A percentile compares a stretch with the other conserved stretches of the same genome.
These are phyloP conservation scores for Lacerta viridis DNA, from an alignment of 2,797 vertebrate species.

Conservation along the genomic window DNA sequence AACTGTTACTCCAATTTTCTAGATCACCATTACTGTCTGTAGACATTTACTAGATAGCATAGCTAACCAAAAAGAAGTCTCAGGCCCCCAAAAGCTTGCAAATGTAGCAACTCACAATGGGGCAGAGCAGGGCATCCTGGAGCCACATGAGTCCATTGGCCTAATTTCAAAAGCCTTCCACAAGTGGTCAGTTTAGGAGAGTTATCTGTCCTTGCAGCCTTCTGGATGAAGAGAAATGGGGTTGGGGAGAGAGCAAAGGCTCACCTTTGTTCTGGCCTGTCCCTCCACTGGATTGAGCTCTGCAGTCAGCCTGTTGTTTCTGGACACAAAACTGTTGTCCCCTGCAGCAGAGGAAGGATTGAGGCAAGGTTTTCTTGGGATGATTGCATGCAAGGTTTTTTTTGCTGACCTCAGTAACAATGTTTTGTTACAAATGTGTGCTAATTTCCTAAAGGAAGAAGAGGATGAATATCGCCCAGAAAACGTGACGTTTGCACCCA, in stretches of 20 bases:
- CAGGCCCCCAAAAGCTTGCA: background rate
- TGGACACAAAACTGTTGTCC: too few species aligned
- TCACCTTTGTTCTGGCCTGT: too few species aligned
- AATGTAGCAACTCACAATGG: background rate
- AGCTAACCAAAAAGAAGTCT: background rate
- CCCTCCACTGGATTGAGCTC: too few species aligned
- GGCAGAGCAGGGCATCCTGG: too few species aligned
- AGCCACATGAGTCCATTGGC: too few species aligned
- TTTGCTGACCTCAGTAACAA: background rate
- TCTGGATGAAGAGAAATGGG: too few species aligned
- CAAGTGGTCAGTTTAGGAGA: too few species aligned
- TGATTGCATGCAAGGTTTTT: background rate
- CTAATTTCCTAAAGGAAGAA: slow-evolving; percentile 79
- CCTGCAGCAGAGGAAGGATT: background rate
- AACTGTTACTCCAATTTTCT: background rate
- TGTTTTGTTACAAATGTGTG: slow-evolving; percentile 3
- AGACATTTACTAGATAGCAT: background rate
- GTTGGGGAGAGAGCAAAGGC: too few species aligned
- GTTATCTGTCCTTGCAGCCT: too few species aligned
- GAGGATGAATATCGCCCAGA: slow-evolving; percentile 90
- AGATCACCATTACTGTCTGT: background rate
- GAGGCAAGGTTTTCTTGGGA: background rate
- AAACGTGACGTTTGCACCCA: slow-evolving; percentile 94
- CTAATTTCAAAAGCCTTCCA: too few species aligned
- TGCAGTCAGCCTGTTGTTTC: too few species aligned